Conservation (phyloP, 2,888 invertebrate genomes). For the Oscheius onirici region DNA sequence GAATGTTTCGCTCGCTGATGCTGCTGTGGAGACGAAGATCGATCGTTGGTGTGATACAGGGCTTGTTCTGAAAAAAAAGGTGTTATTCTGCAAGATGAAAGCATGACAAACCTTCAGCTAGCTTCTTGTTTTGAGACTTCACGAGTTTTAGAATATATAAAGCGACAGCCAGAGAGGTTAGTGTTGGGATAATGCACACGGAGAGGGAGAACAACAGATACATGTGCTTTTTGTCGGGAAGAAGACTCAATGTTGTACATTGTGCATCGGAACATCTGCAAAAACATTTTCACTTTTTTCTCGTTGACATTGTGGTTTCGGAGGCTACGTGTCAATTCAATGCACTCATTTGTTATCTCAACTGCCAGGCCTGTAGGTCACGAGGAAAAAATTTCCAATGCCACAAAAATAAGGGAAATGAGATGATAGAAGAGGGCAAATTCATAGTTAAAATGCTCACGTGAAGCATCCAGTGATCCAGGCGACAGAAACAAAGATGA, state of each 20-base stretch:
- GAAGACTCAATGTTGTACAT: constrained; percentile 42
- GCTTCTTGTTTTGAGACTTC: constrained; percentile 59
- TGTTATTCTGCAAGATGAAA: neutral
- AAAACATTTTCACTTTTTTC: constrained; percentile 10
- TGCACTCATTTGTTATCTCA: too few species aligned
- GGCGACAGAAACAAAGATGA: constrained; percentile 61
- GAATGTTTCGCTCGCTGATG: constrained; percentile 11
- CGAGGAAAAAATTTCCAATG: too few species aligned
- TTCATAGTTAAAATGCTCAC: constrained; percentile 29
- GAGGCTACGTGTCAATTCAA: neutral
- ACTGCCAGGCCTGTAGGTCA: too few species aligned
- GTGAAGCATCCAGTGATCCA: constrained; percentile 55
- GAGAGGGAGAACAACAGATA: constrained; percentile 55
- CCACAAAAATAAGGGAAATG: neutral
- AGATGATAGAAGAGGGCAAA: neutral
- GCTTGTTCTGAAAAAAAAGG: constrained; percentile 26
- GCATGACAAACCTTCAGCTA: constrained; percentile 45
- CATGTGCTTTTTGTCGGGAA: constrained; percentile 46
- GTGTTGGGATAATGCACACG: constrained; percentile 66
- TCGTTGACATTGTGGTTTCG: neutral
- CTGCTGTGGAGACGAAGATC: constrained; percentile 6
- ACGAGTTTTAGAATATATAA: constrained; percentile 68
- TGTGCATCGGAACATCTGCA: constrained; percentile 42
- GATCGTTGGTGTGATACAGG: constrained; percentile 25
- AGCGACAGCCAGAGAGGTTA: constrained; percentile 68